A percentile compares a stretch with the other conserved stretches of the same genome.
Conservation (phyloP, 2,888 invertebrate species). For the Cryptus armator region DNA sequence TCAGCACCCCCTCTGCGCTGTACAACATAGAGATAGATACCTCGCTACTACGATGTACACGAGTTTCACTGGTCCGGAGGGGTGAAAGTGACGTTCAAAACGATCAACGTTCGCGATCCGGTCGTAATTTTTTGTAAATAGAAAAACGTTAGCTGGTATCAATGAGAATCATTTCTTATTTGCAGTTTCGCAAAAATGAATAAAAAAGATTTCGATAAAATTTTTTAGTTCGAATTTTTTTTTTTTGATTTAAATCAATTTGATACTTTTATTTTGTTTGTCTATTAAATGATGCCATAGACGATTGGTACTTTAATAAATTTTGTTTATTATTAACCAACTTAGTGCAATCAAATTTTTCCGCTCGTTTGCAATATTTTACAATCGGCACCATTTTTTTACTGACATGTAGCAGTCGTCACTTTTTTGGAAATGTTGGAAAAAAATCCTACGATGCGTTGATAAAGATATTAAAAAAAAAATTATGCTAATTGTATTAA, state of each 20-base stretch:
- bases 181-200: neutral
- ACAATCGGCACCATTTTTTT: no score
- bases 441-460: no score
- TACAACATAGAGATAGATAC: neutral
- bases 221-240: neutral
- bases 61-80: slow-evolving; percentile 39
- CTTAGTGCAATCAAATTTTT: neutral
- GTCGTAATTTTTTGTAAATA: neutral
- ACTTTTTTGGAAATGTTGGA: no score
- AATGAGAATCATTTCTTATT: neutral
- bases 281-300: neutral
- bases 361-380: no score
- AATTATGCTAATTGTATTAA: neutral
- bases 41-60: slow-evolving; percentile 11
- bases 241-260: neutral
- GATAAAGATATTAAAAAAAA: no score
- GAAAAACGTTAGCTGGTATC: neutral
- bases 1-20: slow-evolving; percentile 70
- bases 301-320: neutral
- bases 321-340: neutral
- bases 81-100: slow-evolving; percentile 38
- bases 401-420: no score
- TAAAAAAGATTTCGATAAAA: neutral
- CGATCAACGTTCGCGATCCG: slow-evolving; percentile 46
- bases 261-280: neutral